Percentiles rank a stretch among this genome's conserved stretches.
These are phyloP conservation scores for Bombus impatiens DNA, from an alignment of 1,140 invertebrate species.

Conservation along the genomic window DNA sequence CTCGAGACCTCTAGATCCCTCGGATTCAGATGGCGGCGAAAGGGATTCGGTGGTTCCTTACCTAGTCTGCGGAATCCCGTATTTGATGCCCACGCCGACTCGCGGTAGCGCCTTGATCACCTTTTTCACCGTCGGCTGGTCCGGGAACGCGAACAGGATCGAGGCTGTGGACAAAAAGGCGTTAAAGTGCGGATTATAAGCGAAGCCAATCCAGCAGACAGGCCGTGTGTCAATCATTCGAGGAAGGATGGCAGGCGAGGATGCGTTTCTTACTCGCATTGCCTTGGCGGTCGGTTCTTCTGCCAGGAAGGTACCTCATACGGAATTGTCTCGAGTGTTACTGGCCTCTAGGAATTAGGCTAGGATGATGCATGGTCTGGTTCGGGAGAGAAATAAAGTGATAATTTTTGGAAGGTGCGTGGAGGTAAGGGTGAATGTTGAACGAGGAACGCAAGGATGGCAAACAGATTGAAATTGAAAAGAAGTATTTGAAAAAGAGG, in stretches of 20 bases:
- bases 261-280: slow-evolving; percentile 37
- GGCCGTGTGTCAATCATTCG: slow-evolving; percentile 53
- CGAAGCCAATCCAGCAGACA: slow-evolving; percentile 23
- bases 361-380: neutral
- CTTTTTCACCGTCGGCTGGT: slow-evolving; percentile 98
- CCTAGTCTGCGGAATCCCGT: slow-evolving; percentile 98
- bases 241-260: slow-evolving; percentile 19
- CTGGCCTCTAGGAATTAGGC: slow-evolving; percentile 9
- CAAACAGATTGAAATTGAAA: too few species aligned
- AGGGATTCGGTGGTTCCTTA: slow-evolving; percentile 79
- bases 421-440: too few species aligned
- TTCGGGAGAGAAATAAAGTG: neutral
- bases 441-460: too few species aligned
- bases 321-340: slow-evolving; percentile 11
- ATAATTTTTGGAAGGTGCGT: neutral
- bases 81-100: slow-evolving; percentile 99
- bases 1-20: slow-evolving; percentile 18
- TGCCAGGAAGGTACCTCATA: too few species aligned
- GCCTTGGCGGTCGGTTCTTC: neutral
- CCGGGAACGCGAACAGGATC: slow-evolving; percentile 98
- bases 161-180: slow-evolving; percentile 89
- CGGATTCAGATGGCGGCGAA: slow-evolving; percentile 53
- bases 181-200: slow-evolving; percentile 68
- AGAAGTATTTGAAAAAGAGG: too few species aligned
- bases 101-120: slow-evolving; percentile 98